Evolutionary conservation across 2,113 vertebrate species (phyloP).

Genomic region (Bolborhynchus lineola): DNA sequence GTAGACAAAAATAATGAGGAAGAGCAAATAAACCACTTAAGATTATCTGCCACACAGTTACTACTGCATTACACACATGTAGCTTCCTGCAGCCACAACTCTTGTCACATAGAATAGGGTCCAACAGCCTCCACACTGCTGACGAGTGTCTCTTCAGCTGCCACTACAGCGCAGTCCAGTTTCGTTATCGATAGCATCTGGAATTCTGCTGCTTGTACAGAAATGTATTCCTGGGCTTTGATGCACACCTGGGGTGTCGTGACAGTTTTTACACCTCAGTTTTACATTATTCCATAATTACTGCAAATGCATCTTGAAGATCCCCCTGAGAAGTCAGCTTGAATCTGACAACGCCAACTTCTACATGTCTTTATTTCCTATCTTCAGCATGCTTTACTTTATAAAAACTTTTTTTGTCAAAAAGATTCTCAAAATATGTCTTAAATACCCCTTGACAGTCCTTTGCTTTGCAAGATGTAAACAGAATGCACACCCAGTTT

Average conservation of each 20-base stretch:
- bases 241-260: neutral
- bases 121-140: slow-evolving; percentile 12
- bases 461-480: neutral
- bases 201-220: neutral
- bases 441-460: neutral
- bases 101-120: neutral
- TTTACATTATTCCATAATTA: neutral
- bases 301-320: neutral
- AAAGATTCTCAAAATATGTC: neutral
- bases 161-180: neutral
- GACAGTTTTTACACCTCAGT: neutral
- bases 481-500: accelerated
- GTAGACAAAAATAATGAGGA: neutral
- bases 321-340: neutral
- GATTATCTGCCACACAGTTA: neutral
- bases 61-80: neutral
- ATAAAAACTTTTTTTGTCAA: neutral
- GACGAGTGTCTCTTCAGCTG: neutral
- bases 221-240: neutral
- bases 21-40: neutral
- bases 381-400: neutral
- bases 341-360: neutral
- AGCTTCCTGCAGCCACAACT: neutral
- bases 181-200: neutral
- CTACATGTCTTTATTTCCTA: neutral